Evolutionary conservation across 2,113 vertebrate genomes (phyloP), one percentile per base, ranked within the genome.

Genomic region (Cyanoramphus novaezelandiae): DNA sequence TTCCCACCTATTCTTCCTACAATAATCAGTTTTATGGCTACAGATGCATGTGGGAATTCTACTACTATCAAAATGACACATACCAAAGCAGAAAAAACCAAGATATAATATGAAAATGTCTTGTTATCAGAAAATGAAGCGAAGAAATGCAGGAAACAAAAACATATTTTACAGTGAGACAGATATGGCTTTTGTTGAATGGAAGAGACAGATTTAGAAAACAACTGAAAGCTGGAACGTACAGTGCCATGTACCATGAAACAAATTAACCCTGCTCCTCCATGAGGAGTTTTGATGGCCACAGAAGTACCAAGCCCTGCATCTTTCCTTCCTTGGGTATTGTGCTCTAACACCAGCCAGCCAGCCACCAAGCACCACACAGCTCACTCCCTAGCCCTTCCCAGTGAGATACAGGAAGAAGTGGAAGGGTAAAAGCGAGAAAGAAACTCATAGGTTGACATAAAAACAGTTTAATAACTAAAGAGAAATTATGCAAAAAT

Each of bases 351-450:
- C 5, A 2, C 6, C n/a, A 86, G 17, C 1, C 13, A 71, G 10
- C 31, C 88, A 41, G 37, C 7, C 37, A 13, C 5, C 43, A 37
- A 72, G 21, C 5, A 62, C 7, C 10, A 80, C 7, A n/a, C 2
- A 77, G 10, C 25, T 77, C 33, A 57, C 1, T 84, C 46, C 20
- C 24, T 78, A 1, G 0, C 3, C 1, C 27, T 2, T 0, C 0
- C 1, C 2, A 1, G 27, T 35, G 20, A 11, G 12, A 11, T 17
- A 14, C 31, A 2, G 15, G 6, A 2, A 80, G 15, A 27, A 33
- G 3, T 52, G 4, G 13, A 84, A 89, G 28, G 11, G 16, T 60
- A 13, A 79, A 78, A 60, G 9, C 25, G 2, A 53, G 24, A 60
- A 44, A 70, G 3, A 63, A 76, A 59, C 9, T 9, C 2, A 6